Percentiles rank a stretch among this genome's conserved stretches.
phyloP scores from a whole-genome alignment of 2,888 invertebrate genomes.

The Drosophila conformis region DNA sequence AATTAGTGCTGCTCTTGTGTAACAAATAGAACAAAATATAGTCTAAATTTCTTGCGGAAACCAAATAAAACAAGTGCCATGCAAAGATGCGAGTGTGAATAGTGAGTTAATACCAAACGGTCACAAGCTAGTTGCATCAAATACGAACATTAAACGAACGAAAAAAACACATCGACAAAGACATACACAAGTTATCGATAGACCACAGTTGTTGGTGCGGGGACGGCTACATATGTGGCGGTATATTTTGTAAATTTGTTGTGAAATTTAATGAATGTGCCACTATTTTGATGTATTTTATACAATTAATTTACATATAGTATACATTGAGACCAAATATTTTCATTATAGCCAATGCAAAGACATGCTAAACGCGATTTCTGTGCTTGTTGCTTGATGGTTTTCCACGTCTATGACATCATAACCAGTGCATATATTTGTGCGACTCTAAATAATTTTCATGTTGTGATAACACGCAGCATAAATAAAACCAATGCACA shows the following conservation, averaged over 20 bases:
- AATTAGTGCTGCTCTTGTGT: constrained; percentile 53
- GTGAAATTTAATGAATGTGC: constrained; percentile 58
- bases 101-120: constrained; percentile 36
- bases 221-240: constrained; percentile 60
- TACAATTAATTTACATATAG: constrained; percentile 14
- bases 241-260: constrained; percentile 64
- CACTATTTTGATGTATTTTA: constrained; percentile 29
- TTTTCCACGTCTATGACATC: constrained; percentile 70
- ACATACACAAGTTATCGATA: constrained; percentile 51
- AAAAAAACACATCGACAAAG: constrained; percentile 36
- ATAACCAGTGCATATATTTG: constrained; percentile 63
- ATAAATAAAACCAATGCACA: constrained; percentile 29
- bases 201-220: constrained; percentile 48
- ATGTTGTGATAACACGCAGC: constrained; percentile 45
- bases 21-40: constrained; percentile 54
- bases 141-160: constrained; percentile 1
- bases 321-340: constrained; percentile 11
- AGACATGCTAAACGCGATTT: constrained; percentile 35
- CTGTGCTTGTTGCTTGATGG: constrained; percentile 29
- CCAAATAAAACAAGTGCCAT: constrained; percentile 48
- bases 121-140: background rate
- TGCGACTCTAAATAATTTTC: constrained; percentile 51
- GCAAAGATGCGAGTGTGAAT: constrained; percentile 49
- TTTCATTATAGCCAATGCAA: constrained; percentile 12
- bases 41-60: constrained; percentile 39